Evolutionary conservation across 2,113 vertebrate species (phyloP).

Genomic region (Puntigrus tetrazona): DNA sequence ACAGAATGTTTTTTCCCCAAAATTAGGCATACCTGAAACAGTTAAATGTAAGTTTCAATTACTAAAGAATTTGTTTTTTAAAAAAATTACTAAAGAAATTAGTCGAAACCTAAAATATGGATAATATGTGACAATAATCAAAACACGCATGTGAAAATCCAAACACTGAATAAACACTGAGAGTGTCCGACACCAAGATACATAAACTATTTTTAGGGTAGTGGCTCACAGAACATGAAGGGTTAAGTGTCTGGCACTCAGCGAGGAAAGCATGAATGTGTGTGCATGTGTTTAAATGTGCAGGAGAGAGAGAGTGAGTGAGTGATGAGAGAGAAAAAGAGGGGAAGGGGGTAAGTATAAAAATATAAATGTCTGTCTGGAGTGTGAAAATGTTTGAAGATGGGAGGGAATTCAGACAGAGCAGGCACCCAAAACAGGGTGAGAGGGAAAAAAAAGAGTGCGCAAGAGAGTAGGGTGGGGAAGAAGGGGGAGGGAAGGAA

Average conservation of each 20-base stretch:
- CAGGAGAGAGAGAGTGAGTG: conserved; percentile 23
- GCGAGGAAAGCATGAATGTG: conserved; percentile 49
- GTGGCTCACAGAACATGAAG: conserved; percentile 53
- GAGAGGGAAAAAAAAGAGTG: conserved; percentile 54
- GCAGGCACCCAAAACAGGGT: conserved; percentile 49
- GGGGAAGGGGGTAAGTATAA: conserved; percentile 38
- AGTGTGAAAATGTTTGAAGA: conserved; percentile 74
- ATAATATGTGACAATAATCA: not conserved
- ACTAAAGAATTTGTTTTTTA: too few species aligned
- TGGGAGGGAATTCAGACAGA: conserved; percentile 55
- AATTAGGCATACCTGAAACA: not conserved
- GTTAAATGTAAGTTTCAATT: not conserved
- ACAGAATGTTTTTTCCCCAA: too few species aligned
- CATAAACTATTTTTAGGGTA: conserved; percentile 30
- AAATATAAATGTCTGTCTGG: conserved; percentile 66
- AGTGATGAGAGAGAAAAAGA: conserved; percentile 28
- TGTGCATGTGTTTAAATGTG: conserved; percentile 39
- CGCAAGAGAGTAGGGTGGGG: conserved; percentile 50
- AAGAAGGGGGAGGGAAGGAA: conserved; percentile 46
- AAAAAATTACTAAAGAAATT: not conserved
- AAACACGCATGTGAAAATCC: not conserved
- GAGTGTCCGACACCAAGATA: not conserved
- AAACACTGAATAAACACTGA: not conserved
- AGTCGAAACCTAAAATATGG: not conserved
- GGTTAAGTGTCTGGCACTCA: conserved; percentile 66